A percentile compares a stretch with the other conserved stretches of the same genome.
Evolutionary conservation across 2,113 vertebrate species (phyloP).

Genomic region (Chionis minor): DNA sequence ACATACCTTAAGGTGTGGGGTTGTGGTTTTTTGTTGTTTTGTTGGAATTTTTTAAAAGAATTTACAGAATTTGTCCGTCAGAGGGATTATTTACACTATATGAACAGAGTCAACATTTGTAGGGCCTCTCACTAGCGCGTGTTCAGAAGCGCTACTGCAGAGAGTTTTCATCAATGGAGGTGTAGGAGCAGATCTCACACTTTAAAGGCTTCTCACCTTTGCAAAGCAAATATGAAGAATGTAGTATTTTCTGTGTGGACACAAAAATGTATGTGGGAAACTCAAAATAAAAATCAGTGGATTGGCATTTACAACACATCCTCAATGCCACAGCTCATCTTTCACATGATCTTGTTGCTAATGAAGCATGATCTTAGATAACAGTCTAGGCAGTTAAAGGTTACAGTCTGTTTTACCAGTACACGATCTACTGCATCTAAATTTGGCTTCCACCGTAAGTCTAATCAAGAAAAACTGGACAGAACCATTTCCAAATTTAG

Average conservation of each 20-base stretch:
- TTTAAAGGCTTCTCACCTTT: constrained; percentile 75
- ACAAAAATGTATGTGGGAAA: neutral
- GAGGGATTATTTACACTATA: constrained; percentile 8
- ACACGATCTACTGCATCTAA: neutral
- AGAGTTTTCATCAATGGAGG: constrained; percentile 75
- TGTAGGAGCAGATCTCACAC: constrained; percentile 69
- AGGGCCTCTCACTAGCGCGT: constrained; percentile 64
- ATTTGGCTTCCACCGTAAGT: neutral
- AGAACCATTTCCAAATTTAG: neutral
- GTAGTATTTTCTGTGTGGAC: neutral
- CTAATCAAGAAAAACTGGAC: neutral
- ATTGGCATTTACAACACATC: neutral
- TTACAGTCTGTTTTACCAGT: neutral
- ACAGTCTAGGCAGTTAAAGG: neutral
- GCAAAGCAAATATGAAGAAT: neutral
- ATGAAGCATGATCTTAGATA: neutral
- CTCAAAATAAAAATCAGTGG: neutral
- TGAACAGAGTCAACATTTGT: constrained; percentile 66
- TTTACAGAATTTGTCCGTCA: neutral
- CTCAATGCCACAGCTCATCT: neutral
- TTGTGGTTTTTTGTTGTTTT: neutral
- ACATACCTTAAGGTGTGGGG: accelerated
- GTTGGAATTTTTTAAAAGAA: neutral
- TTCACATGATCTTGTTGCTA: neutral
- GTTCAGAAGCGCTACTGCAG: constrained; percentile 62